Percentiles rank a stretch among this genome's conserved stretches.
Conservation (phyloP, 2,797 vertebrate genomes). For the Botia almorhae region DNA sequence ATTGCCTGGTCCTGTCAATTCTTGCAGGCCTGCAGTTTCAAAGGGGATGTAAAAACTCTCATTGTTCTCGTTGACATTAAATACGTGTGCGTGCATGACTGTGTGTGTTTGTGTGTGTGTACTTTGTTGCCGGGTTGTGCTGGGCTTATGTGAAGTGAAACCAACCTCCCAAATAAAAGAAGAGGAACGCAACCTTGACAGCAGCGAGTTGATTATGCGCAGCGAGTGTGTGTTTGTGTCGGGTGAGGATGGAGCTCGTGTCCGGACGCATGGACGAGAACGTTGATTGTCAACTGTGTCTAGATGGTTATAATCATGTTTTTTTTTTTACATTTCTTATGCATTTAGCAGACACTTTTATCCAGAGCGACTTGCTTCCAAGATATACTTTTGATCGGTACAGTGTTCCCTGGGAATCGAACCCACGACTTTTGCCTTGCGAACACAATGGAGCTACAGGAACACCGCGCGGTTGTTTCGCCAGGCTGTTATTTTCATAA, state of each 20-base stretch:
- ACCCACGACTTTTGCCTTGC: too few relatives aligned
- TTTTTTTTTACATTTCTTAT: too few relatives aligned
- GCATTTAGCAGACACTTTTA: too few relatives aligned
- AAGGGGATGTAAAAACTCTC: slow-evolving; percentile 53
- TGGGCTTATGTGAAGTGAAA: slow-evolving; percentile 26
- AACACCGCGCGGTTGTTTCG: too few relatives aligned
- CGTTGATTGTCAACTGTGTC: slow-evolving; percentile 48
- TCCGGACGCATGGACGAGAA: slow-evolving; percentile 60
- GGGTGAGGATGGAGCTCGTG: slow-evolving; percentile 64
- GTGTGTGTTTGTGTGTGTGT: slow-evolving; percentile 28
- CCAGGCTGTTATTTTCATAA: too few relatives aligned
- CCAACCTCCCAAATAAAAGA: slow-evolving; percentile 19
- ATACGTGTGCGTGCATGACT: slow-evolving; percentile 4
- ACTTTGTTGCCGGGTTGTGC: slow-evolving; percentile 1
- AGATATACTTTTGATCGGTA: too few relatives aligned
- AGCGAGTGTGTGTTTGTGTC: slow-evolving; percentile 48
- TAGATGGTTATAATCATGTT: slow-evolving; percentile 47
- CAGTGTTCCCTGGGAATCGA: too few relatives aligned
- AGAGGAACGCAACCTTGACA: slow-evolving; percentile 13
- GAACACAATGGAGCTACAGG: too few relatives aligned
- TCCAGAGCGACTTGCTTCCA: too few relatives aligned
- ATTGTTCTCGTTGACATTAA: slow-evolving; percentile 43
- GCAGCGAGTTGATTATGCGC: slow-evolving; percentile 8
- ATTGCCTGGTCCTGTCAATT: slow-evolving; percentile 27
- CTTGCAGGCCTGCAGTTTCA: slow-evolving; percentile 40